phyloP scores from a whole-genome alignment of 2,113 vertebrate genomes.

The Pyrgilauda ruficollis region DNA sequence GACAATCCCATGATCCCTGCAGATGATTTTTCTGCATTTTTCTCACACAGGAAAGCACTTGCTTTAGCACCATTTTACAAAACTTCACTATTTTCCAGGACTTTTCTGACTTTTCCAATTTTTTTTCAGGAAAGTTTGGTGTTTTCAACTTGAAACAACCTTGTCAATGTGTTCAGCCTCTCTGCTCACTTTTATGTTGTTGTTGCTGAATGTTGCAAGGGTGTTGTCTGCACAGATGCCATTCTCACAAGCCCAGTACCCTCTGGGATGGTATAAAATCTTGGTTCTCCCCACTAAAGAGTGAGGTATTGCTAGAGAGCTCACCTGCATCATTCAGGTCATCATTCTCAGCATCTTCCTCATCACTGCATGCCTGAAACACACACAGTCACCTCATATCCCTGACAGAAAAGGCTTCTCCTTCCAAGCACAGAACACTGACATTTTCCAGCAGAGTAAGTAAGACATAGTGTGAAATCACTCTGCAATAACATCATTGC shows the following conservation, averaged over 20 bases:
- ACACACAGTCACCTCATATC: not conserved
- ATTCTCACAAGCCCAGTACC: not conserved
- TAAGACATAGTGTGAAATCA: not conserved
- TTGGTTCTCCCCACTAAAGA: not conserved
- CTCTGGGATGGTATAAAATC: not conserved
- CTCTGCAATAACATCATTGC: not conserved
- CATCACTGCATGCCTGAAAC: conserved; percentile 74
- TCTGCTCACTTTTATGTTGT: not conserved
- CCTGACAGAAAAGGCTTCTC: not conserved
- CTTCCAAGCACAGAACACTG: not conserved
- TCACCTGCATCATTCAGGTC: conserved; percentile 73
- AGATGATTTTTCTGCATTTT: not conserved
- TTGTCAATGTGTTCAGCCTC: not conserved
- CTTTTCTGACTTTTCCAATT: not conserved
- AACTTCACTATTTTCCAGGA: not conserved
- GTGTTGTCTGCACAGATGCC: not conserved
- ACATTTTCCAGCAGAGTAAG: not conserved
- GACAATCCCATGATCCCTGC: not conserved
- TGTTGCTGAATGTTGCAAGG: not conserved
- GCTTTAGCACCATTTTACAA: not conserved
- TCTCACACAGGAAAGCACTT: not conserved
- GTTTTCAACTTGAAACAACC: not conserved
- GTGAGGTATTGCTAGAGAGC: not conserved
- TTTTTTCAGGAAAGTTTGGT: not conserved
- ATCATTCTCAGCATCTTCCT: conserved; percentile 78